Evolutionary conservation across 2,797 vertebrate species (phyloP).

Genomic region (Chromis chromis): DNA sequence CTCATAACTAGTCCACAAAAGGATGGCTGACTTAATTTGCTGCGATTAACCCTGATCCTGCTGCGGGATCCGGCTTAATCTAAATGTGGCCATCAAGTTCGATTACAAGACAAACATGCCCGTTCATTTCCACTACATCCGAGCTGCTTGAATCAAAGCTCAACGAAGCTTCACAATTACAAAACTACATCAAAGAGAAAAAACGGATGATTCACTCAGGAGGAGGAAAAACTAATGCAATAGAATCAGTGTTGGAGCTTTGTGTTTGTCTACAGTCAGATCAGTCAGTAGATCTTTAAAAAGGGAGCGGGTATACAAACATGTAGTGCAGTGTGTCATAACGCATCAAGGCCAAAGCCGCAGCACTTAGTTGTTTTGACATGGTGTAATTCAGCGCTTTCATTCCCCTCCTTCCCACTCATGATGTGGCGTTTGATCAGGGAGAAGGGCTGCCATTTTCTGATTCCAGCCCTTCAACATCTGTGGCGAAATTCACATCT

Average conservation of each 20-base stretch:
- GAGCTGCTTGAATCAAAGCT: constrained; percentile 41
- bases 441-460: constrained; percentile 77
- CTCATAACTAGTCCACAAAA: constrained; percentile 78
- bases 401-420: constrained; percentile 56
- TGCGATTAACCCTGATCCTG: constrained; percentile 78
- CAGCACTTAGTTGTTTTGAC: constrained; percentile 55
- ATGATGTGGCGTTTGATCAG: constrained; percentile 67
- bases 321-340: constrained; percentile 47
- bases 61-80: constrained; percentile 78
- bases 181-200: constrained; percentile 47
- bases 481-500: constrained; percentile 74
- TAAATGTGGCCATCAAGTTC: constrained; percentile 84
- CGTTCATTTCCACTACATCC: constrained; percentile 35
- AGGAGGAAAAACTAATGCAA: constrained; percentile 49
- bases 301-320: constrained; percentile 48
- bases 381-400: constrained; percentile 56
- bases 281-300: constrained; percentile 52
- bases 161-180: constrained; percentile 28
- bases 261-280: constrained; percentile 48
- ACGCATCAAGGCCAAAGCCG: constrained; percentile 55
- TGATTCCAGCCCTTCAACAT: constrained; percentile 72
- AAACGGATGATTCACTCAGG: constrained; percentile 33
- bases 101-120: constrained; percentile 84
- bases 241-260: constrained; percentile 9
- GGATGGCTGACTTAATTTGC: constrained; percentile 82